Evolutionary conservation across 53 echinoderm and acorn worm genomes (phyloP).

Genomic region (Zoroaster sp.): DNA sequence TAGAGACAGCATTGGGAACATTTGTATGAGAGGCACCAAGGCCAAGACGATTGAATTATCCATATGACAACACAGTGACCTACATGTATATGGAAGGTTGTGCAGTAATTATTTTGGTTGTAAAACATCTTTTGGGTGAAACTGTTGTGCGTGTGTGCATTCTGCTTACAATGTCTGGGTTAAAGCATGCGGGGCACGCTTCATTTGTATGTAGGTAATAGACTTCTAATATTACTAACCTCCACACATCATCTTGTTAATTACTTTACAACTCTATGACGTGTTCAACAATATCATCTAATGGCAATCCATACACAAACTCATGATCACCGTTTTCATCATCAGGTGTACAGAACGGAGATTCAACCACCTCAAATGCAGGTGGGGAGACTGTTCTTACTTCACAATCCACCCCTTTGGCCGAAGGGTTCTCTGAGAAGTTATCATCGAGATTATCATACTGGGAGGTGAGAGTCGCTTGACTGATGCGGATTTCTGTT

Average conservation of each 20-base stretch:
- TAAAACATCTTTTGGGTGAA: no score
- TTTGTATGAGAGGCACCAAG: no score
- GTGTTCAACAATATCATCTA: slow-evolving; percentile 37
- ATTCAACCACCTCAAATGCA: slow-evolving; percentile 36
- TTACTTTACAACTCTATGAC: slow-evolving; percentile 29
- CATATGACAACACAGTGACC: no score
- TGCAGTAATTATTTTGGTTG: no score
- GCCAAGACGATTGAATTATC: no score
- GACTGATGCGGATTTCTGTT: slow-evolving; percentile 27
- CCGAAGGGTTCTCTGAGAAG: not conserved
- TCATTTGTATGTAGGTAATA: no score
- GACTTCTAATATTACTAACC: no score
- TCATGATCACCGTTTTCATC: slow-evolving; percentile 16
- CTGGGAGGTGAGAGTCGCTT: slow-evolving; percentile 47
- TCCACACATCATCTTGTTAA: not conserved
- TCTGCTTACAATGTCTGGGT: no score
- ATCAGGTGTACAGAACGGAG: slow-evolving; percentile 31
- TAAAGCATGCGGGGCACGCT: no score
- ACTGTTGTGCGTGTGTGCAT: no score
- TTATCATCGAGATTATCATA: slow-evolving; percentile 59
- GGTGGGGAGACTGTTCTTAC: not conserved
- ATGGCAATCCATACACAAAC: not conserved
- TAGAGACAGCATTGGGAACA: no score
- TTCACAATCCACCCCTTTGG: not conserved
- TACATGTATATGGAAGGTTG: no score